Conservation (phyloP, 2,113 vertebrate genomes). For the Rhodinocichla rosea region DNA sequence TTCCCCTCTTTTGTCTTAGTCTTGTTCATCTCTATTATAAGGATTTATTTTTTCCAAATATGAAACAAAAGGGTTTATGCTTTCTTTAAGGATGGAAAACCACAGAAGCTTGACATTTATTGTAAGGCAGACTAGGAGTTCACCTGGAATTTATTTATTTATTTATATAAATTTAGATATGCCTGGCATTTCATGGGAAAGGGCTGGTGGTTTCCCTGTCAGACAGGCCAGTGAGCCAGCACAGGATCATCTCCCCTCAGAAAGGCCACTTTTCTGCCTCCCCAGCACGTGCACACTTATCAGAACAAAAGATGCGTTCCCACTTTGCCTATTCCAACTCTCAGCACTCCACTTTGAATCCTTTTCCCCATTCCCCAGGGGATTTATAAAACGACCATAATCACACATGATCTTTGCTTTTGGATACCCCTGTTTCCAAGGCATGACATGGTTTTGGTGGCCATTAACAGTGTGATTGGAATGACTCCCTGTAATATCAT, state of each 20-base stretch:
- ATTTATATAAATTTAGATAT: neutral
- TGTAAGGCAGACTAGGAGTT: neutral
- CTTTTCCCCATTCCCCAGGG: neutral
- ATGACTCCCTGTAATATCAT: neutral
- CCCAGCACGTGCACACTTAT: neutral
- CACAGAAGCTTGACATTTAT: neutral
- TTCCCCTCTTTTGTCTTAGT: neutral
- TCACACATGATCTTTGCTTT: neutral
- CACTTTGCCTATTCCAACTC: neutral
- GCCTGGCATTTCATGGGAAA: neutral
- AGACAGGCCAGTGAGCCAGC: neutral
- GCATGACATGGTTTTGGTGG: neutral
- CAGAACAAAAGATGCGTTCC: neutral
- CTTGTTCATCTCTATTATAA: neutral
- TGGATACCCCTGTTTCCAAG: neutral
- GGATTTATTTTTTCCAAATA: neutral
- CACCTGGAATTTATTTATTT: neutral
- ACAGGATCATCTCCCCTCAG: neutral
- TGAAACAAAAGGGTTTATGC: neutral
- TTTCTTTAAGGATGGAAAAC: neutral
- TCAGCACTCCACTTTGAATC: neutral
- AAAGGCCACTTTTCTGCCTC: neutral
- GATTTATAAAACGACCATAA: neutral
- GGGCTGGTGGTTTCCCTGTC: neutral
- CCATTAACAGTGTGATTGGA: neutral